Percentiles rank a stretch among this genome's conserved stretches.
Conservation (phyloP, 2,888 invertebrate species). For the Caenorhabditis sp. region DNA sequence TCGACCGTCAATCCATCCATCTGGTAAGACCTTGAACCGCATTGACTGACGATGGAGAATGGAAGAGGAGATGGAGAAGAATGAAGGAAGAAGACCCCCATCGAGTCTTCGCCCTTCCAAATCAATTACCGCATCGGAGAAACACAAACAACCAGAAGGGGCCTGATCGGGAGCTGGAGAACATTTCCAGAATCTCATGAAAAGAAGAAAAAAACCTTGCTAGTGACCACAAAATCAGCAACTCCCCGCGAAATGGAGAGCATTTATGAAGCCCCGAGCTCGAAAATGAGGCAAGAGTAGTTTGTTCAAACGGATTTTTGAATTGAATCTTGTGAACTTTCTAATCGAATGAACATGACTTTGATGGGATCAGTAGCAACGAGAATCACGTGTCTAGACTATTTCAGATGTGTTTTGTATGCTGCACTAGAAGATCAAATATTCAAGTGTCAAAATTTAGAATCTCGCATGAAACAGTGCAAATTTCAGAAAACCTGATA, state of each 20-base stretch:
- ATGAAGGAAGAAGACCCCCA: slow-evolving; percentile 4
- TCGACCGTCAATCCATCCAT: slow-evolving; percentile 17
- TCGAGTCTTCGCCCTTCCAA: slow-evolving; percentile 9
- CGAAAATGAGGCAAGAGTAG: too few species aligned
- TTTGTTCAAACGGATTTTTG: not conserved
- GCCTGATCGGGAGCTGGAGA: not conserved
- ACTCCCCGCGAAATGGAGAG: too few species aligned
- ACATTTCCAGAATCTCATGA: not conserved
- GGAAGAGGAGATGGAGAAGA: too few species aligned
- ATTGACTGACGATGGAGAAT: slow-evolving; percentile 35
- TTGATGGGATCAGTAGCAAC: too few species aligned
- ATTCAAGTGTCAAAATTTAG: too few species aligned
- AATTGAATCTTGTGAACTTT: not conserved
- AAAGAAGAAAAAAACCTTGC: too few species aligned
- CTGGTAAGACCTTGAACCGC: slow-evolving; percentile 50
- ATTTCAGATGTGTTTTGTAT: not conserved
- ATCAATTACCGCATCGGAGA: slow-evolving; percentile 38
- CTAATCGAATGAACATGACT: not conserved
- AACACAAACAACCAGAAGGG: not conserved
- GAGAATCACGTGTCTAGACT: not conserved
- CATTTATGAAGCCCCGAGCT: too few species aligned
- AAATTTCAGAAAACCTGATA: too few species aligned
- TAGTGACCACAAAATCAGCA: too few species aligned
- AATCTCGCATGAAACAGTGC: too few species aligned
- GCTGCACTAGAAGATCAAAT: not conserved